These are phyloP conservation scores for Rattus norvegicus DNA, from an alignment of 2,113 vertebrate species.

Conservation along the genomic window GRCr8 NC_086039.1:86917501-86918000, in stretches of 20 bases:
- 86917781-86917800: not conserved
- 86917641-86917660: not conserved
- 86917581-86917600: too few relatives aligned
- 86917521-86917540: too few relatives aligned
- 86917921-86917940: not conserved
- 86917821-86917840: not conserved
- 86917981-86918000: slow-evolving; percentile 54
- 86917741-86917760: slow-evolving; percentile 35
- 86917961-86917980: not conserved
- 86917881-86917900: slow-evolving; percentile 33
- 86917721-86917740: not conserved
- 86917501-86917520: too few relatives aligned
- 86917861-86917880: not conserved
- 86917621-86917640: not conserved
- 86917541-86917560: too few relatives aligned
- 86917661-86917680: not conserved
- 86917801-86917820: not conserved
- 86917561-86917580: too few relatives aligned
- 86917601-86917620: not conserved
- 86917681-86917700: not conserved
- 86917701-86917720: not conserved
- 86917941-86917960: not conserved
- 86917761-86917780: not conserved
- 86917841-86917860: not conserved
- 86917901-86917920: not conserved